These are phyloP conservation scores for Tetrapedia diversipes DNA, from an alignment of 2,888 invertebrate species.

Conservation along the genomic window DNA sequence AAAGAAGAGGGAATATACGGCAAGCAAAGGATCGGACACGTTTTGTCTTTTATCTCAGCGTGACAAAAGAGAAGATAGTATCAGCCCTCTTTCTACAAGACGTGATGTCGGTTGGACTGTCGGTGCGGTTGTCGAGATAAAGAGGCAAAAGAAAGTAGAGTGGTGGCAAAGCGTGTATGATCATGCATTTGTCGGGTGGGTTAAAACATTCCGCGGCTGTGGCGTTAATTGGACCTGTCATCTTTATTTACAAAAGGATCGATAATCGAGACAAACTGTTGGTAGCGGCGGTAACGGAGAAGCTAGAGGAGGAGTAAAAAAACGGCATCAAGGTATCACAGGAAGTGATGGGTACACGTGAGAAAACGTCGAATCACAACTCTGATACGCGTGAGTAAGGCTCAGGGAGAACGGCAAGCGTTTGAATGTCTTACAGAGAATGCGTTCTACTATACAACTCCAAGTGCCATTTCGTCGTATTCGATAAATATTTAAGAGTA, in stretches of 20 bases:
- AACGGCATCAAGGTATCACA: constrained; percentile 55
- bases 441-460: constrained; percentile 41
- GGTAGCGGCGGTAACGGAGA: constrained; percentile 37
- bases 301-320: constrained; percentile 33
- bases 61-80: constrained; percentile 41
- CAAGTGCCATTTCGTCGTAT: constrained; percentile 71
- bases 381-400: constrained; percentile 21
- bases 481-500: constrained; percentile 51
- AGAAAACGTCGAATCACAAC: constrained; percentile 47
- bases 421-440: constrained; percentile 15
- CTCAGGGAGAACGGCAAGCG: constrained; percentile 25
- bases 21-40: not conserved
- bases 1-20: not conserved
- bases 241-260: constrained; percentile 73
- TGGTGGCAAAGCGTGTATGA: constrained; percentile 19
- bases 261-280: constrained; percentile 70
- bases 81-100: constrained; percentile 21
- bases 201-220: constrained; percentile 58
- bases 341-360: constrained; percentile 68
- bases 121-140: constrained; percentile 35
- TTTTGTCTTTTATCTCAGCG: not conserved
- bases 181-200: constrained; percentile 60
- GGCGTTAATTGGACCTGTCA: constrained; percentile 63
- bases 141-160: constrained; percentile 11
- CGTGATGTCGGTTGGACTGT: constrained; percentile 35